Conservation (phyloP, 2,888 invertebrate species). For the Petrolisthes cinctipes region DNA sequence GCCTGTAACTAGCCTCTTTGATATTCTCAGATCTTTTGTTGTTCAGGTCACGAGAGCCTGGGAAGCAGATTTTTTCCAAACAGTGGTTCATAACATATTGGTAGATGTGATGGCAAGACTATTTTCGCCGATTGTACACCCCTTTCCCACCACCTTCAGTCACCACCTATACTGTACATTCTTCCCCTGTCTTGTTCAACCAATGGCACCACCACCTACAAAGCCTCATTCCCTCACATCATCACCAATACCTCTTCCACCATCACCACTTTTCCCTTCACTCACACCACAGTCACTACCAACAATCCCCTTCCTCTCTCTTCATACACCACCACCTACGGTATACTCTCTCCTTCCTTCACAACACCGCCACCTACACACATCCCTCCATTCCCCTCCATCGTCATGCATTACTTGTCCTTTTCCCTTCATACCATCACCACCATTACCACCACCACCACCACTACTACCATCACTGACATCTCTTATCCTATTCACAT, state of each 20-base stretch:
- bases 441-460: background rate
- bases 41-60: background rate
- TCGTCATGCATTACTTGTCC: background rate
- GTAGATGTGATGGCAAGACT: background rate
- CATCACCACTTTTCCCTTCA: background rate
- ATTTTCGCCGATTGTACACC: background rate
- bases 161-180: background rate
- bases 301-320: background rate
- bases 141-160: no score
- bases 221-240: background rate
- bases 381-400: background rate
- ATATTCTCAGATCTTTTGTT: background rate
- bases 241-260: background rate
- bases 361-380: background rate
- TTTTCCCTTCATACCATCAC: background rate
- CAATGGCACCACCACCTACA: background rate
- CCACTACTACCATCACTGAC: background rate
- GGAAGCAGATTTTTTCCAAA: background rate
- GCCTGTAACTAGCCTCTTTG: background rate
- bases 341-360: background rate
- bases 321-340: background rate
- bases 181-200: background rate
- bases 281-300: no score
- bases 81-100: background rate
- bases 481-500: background rate